Evolutionary conservation across 2,888 invertebrate genomes (phyloP), one percentile per base, ranked within the genome.

Genomic region (Drosophila multiciliata): DNA sequence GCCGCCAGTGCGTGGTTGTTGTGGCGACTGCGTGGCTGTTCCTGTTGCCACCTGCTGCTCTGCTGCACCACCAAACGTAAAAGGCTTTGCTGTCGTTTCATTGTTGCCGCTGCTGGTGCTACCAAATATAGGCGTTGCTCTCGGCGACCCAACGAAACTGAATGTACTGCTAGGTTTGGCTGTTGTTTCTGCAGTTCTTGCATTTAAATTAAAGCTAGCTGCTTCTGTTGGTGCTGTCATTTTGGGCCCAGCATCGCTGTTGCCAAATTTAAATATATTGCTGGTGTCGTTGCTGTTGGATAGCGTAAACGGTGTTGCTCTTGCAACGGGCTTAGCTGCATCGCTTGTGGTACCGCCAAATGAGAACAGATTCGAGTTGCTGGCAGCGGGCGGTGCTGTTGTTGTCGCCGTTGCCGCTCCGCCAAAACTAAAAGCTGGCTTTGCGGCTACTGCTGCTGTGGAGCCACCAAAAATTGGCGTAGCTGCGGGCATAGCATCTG

Each of bases 21-120:
- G 69, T 42, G 38, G 35, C 11, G 48, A 9, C n/a, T 42, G 49
- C 35, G 50, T 15, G 38, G 32, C 40, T 12, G 40, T 3, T 40
- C 66, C 4, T 54, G 63, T 33, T 17, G 64, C 3, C 8, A 54
- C 9, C 45, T 45, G 45, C 11, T 32, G 62, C 8, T 67, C 57
- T 65, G 71, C 3, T 50, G 72, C 53, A 17, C 62, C 63, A 5
- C 82, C 82, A 72, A 82, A 83, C 32, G 63, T 23, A 35, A 83
- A 83, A 4, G 80, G 60, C 20, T 75, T 69, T 9, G 55, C 17
- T 45, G 72, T 58, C 11, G 61, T 42, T 55, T 57, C 26, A 36
- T 50, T 42, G 54, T 55, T 52, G 52, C 20, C 59, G 66, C 9
- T 66, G 55, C 62, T 52, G 53, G 8, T 62, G 26, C 54, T 55